A percentile compares a stretch with the other conserved stretches of the same genome.
Evolutionary conservation across 64 coral and sea anemone genomes (phyloP).

Genomic region (Catalaphyllia jardinei): DNA sequence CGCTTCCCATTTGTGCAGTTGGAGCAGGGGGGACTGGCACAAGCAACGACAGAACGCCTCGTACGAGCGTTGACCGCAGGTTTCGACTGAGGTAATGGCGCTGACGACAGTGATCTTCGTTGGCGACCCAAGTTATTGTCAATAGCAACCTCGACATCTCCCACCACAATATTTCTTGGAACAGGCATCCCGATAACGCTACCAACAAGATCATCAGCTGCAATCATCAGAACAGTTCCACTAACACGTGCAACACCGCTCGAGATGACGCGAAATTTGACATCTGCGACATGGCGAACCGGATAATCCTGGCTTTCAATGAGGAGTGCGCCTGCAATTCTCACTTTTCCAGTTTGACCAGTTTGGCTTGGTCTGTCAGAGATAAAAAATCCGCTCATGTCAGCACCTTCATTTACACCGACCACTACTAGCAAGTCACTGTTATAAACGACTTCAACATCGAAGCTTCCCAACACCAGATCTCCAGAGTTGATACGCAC

Average conservation of each 20-base stretch:
- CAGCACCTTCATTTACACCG: constrained; percentile 36
- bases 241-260: constrained; percentile 12
- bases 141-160: constrained; percentile 15
- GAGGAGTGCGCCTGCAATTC: constrained; percentile 34
- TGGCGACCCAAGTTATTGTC: neutral
- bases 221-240: constrained; percentile 56
- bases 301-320: constrained; percentile 26
- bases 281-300: constrained; percentile 39
- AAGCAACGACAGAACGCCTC: constrained; percentile 20
- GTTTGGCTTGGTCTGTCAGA: neutral
- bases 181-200: constrained; percentile 10
- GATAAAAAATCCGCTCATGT: constrained; percentile 51
- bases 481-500: constrained; percentile 51
- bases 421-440: neutral
- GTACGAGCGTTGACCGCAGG: neutral
- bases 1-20: constrained; percentile 16
- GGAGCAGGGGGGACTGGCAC: constrained; percentile 28
- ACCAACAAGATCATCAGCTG: constrained; percentile 52
- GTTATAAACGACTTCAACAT: constrained; percentile 35
- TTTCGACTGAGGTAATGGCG: neutral
- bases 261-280: constrained; percentile 19
- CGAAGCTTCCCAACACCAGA: constrained; percentile 39
- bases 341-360: constrained; percentile 19
- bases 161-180: constrained; percentile 47
- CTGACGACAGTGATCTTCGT: constrained; percentile 9